These are phyloP conservation scores for Bombus ignitus DNA, from an alignment of 1,140 invertebrate species.

Conservation along the genomic window DNA sequence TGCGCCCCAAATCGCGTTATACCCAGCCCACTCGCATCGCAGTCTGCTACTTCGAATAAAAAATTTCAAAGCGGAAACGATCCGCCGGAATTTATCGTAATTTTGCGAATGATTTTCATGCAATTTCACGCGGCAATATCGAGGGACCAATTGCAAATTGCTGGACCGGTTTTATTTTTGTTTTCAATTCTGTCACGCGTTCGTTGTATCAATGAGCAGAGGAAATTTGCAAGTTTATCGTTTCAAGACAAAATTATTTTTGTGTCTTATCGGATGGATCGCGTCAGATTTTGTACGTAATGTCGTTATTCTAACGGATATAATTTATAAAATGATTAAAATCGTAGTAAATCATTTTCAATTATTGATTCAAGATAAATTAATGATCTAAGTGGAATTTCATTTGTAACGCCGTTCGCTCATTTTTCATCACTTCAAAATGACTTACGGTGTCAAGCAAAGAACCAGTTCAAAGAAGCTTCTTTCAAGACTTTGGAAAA, in stretches of 20 bases:
- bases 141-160: not conserved
- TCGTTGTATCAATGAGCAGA: not conserved
- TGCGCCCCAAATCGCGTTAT: conserved; percentile 8
- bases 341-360: not conserved
- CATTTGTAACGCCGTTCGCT: not conserved
- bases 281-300: not conserved
- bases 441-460: not conserved
- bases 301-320: no score
- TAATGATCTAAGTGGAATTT: not conserved
- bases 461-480: not conserved
- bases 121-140: not conserved
- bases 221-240: no score
- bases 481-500: not conserved
- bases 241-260: not conserved
- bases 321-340: no score
- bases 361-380: not conserved
- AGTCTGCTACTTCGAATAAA: not conserved
- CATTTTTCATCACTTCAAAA: not conserved
- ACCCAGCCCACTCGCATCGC: not conserved
- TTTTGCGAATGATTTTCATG: conserved; percentile 1
- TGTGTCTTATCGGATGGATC: not conserved
- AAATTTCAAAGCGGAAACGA: not conserved
- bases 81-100: conserved; percentile 4
- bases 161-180: not conserved
- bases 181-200: not conserved